Conservation (phyloP, 2,797 vertebrate genomes). For the Decapterus maruadsi region DNA sequence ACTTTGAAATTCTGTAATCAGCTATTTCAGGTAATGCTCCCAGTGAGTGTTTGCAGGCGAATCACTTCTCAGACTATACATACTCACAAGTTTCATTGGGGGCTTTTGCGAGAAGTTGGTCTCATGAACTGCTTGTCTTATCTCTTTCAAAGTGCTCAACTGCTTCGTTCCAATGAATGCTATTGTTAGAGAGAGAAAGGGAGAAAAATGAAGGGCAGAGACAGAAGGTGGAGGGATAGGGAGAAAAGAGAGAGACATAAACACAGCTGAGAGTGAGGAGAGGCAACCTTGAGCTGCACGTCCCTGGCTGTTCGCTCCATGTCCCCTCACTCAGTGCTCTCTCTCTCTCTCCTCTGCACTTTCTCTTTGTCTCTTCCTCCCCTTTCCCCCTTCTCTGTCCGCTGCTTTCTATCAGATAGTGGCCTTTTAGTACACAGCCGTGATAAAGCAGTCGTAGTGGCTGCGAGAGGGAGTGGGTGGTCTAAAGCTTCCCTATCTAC, state of each 20-base stretch:
- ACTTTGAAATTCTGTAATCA: slow-evolving; percentile 49
- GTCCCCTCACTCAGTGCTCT: slow-evolving; percentile 28
- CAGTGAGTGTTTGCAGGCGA: slow-evolving; percentile 29
- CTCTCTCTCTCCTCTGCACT: slow-evolving; percentile 30
- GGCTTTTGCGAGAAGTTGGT: slow-evolving; percentile 23
- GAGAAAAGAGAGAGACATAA: slow-evolving; percentile 46
- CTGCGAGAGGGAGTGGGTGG: slow-evolving; percentile 63
- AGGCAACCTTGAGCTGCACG: slow-evolving; percentile 66
- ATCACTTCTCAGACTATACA: slow-evolving; percentile 7
- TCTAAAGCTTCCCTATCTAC: slow-evolving; percentile 76
- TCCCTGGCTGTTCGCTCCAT: slow-evolving; percentile 33
- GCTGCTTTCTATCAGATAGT: slow-evolving; percentile 75
- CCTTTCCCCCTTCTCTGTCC: slow-evolving; percentile 32
- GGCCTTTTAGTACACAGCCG: slow-evolving; percentile 76
- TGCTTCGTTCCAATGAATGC: slow-evolving; percentile 25
- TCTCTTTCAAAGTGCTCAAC: slow-evolving; percentile 32
- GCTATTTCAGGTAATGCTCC: slow-evolving; percentile 22
- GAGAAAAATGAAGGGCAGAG: slow-evolving; percentile 12
- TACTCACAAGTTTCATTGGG: slow-evolving; percentile 30
- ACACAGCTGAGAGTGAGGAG: slow-evolving; percentile 50
- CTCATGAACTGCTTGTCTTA: slow-evolving; percentile 45
- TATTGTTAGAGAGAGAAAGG: slow-evolving; percentile 23
- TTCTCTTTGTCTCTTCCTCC: slow-evolving; percentile 36
- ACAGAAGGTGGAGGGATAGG: slow-evolving; percentile 40
- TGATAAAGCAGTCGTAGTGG: slow-evolving; percentile 76